Percentiles rank a stretch among this genome's conserved stretches.
phyloP scores from a whole-genome alignment of 2,113 vertebrate genomes.

The Oryzias celebensis region DNA sequence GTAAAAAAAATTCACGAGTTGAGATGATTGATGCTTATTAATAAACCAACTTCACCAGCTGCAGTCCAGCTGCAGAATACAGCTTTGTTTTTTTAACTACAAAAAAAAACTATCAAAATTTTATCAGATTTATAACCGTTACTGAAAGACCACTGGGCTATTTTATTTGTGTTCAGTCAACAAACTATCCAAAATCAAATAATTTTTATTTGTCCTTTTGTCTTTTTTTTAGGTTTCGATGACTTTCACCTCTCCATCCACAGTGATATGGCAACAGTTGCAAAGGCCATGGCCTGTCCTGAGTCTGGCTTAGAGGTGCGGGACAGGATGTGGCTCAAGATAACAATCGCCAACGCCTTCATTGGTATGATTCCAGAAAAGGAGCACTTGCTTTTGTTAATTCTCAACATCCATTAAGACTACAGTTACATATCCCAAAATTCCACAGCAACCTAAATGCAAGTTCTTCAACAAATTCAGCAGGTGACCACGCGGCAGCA shows the following conservation, averaged over 20 bases:
- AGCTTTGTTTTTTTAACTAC: constrained; percentile 18
- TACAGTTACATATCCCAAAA: too few relatives aligned
- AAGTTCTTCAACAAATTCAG: too few relatives aligned
- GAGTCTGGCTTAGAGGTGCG: constrained; percentile 96
- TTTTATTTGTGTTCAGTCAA: constrained; percentile 1
- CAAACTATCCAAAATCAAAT: constrained; percentile 1
- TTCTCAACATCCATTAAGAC: too few relatives aligned
- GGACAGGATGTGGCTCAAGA: constrained; percentile 87
- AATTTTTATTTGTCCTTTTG: constrained; percentile 12
- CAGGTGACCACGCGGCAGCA: too few relatives aligned
- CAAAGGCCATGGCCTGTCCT: constrained; percentile 97
- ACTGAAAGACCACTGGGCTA: constrained; percentile 1
- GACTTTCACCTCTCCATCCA: constrained; percentile 99
- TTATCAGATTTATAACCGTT: constrained; percentile 9
- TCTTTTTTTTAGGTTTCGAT: constrained; percentile 85
- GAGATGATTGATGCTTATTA: neutral
- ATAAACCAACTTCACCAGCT: neutral
- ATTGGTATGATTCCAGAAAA: constrained; percentile 63
- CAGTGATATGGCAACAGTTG: constrained; percentile 96
- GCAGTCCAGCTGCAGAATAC: constrained; percentile 16
- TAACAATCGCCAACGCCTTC: constrained; percentile 79
- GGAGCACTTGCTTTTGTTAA: constrained; percentile 6
- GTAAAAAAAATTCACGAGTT: neutral
- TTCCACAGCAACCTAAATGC: too few relatives aligned
- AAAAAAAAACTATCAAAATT: constrained; percentile 21